Evolutionary conservation across 2,113 vertebrate species (phyloP).

Genomic region (Bothrops jararaca): DNA sequence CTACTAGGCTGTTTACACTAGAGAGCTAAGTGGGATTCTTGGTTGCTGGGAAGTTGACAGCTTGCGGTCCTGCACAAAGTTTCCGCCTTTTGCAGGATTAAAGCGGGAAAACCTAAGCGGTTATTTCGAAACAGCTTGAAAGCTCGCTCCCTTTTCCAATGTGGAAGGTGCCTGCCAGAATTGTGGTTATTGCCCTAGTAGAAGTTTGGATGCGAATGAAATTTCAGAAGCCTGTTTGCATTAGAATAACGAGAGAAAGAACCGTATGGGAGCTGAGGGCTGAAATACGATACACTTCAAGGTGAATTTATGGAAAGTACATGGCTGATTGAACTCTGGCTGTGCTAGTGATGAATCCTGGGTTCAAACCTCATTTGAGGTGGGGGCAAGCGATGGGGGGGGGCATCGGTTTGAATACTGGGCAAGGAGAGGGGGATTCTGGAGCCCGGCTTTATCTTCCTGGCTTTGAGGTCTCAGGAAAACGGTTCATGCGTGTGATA

Average conservation of each 20-base stretch:
- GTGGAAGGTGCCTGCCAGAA: constrained; percentile 57
- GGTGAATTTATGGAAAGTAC: neutral
- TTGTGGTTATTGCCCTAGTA: constrained; percentile 57
- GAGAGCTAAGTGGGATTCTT: constrained; percentile 65
- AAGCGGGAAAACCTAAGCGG: constrained; percentile 72
- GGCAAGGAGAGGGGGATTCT: no score
- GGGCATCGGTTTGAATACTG: neutral
- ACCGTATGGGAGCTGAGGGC: constrained; percentile 22
- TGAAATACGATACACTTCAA: constrained; percentile 41
- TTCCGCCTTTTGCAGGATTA: constrained; percentile 68
- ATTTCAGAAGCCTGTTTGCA: constrained; percentile 66
- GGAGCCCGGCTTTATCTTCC: neutral
- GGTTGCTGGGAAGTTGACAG: constrained; percentile 70
- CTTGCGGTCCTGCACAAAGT: constrained; percentile 66
- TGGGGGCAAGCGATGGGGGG: neutral
- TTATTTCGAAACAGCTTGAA: constrained; percentile 70
- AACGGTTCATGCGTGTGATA: neutral
- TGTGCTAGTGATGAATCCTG: neutral
- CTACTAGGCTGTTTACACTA: constrained; percentile 70
- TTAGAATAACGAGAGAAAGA: constrained; percentile 69
- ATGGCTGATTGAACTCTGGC: constrained; percentile 36
- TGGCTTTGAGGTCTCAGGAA: neutral
- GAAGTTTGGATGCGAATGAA: constrained; percentile 59
- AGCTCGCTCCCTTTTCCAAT: constrained; percentile 67
- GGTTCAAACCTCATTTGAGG: neutral